Conservation (phyloP, 2,888 invertebrate species). For the Phymatocera aterrima region DNA sequence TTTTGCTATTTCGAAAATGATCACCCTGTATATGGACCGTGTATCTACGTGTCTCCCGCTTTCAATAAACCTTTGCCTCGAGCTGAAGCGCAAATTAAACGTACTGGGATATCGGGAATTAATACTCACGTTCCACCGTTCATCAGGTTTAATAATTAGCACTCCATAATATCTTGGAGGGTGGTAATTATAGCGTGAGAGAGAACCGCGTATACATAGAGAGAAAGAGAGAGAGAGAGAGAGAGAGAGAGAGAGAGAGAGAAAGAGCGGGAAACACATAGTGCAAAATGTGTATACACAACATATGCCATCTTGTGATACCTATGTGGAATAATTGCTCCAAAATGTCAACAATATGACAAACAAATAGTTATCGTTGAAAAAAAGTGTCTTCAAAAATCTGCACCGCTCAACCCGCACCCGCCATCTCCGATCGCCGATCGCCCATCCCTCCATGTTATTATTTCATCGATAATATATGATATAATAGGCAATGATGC, state of each 20-base stretch:
- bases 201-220: too few relatives aligned
- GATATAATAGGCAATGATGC: constrained; percentile 61
- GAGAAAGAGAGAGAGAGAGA: background rate
- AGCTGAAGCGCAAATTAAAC: constrained; percentile 34
- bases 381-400: background rate
- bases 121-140: constrained; percentile 27
- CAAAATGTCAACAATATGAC: too few relatives aligned
- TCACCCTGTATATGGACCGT: background rate
- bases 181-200: constrained; percentile 29
- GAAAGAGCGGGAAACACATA: background rate
- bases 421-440: too few relatives aligned
- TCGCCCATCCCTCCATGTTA: background rate
- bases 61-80: constrained; percentile 41
- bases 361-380: too few relatives aligned
- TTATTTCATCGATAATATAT: constrained; percentile 41
- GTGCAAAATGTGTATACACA: background rate
- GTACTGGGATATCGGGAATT: constrained; percentile 38
- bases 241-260: background rate
- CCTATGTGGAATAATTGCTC: too few relatives aligned
- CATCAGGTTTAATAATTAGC: constrained; percentile 42
- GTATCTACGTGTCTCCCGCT: constrained; percentile 22
- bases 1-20: background rate
- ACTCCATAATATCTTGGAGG: constrained; percentile 40
- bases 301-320: too few relatives aligned
- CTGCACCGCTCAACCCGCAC: too few relatives aligned